Percentiles rank a stretch among this genome's conserved stretches.
Conservation (phyloP, 92 coral and sea anemone species). For the Chrysogorgia sp. region DNA sequence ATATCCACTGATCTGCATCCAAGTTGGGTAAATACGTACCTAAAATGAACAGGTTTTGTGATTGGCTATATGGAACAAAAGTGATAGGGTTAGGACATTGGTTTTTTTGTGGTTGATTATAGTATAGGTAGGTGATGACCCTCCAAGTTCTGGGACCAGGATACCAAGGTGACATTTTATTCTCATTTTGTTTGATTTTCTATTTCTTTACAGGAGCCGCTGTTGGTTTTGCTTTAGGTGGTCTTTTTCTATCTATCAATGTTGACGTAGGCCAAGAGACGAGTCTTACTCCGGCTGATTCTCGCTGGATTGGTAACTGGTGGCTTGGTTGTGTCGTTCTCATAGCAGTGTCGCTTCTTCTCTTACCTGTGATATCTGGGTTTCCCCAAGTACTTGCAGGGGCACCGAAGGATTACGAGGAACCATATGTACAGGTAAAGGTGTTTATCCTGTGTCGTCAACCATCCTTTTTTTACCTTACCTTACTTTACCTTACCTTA, state of each 20-base stretch:
- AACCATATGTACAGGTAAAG: conserved; percentile 31
- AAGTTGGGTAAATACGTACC: too few relatives aligned
- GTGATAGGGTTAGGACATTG: too few relatives aligned
- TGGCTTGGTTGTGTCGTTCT: conserved; percentile 80
- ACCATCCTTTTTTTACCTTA: not conserved
- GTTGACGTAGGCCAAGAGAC: conserved; percentile 73
- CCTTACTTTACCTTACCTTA: too few relatives aligned
- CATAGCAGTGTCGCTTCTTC: conserved; percentile 47
- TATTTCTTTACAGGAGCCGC: conserved; percentile 62
- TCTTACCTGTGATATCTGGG: conserved; percentile 59
- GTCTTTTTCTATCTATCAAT: conserved; percentile 70
- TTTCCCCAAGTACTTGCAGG: conserved; percentile 72
- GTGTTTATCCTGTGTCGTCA: not conserved
- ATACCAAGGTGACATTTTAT: not conserved
- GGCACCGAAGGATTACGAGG: conserved; percentile 53
- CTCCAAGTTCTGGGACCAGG: conserved; percentile 1
- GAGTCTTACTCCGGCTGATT: conserved; percentile 65
- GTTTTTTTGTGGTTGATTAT: too few relatives aligned
- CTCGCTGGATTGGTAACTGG: conserved; percentile 93
- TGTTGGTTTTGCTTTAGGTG: conserved; percentile 67
- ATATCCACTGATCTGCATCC: too few relatives aligned
- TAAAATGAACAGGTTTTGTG: too few relatives aligned
- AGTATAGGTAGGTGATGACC: too few relatives aligned
- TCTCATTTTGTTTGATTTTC: not conserved
- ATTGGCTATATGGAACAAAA: too few relatives aligned